Evolutionary conservation across 2,113 vertebrate genomes (phyloP).

Genomic region (Himantopus leucocephalus): DNA sequence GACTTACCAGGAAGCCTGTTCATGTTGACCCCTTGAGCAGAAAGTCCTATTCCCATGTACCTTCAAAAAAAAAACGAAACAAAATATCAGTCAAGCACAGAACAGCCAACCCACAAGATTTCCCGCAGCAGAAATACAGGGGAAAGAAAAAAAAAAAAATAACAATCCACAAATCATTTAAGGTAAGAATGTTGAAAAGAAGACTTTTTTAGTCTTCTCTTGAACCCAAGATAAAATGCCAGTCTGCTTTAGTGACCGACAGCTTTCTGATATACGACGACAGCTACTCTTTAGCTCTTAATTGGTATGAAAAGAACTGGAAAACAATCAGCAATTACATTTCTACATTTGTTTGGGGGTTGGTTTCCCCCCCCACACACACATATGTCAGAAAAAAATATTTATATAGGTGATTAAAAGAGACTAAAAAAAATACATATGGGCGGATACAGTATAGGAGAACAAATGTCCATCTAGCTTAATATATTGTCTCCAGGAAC

Average conservation of each 20-base stretch:
- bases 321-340: not conserved
- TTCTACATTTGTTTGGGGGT: not conserved
- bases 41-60: constrained; percentile 99
- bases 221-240: not conserved
- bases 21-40: constrained; percentile 99
- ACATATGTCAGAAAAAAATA: not conserved
- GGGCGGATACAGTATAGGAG: not conserved
- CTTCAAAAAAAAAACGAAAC: constrained; percentile 79
- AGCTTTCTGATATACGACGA: not conserved
- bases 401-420: not conserved
- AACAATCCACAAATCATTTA: not conserved
- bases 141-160: not conserved
- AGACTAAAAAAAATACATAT: not conserved
- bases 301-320: not conserved
- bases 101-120: not conserved
- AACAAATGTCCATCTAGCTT: not conserved
- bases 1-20: constrained; percentile 98
- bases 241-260: not conserved
- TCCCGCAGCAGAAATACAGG: not conserved
- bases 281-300: not conserved
- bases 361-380: no score
- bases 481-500: not conserved
- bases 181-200: not conserved
- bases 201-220: not conserved
- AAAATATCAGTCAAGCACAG: constrained; percentile 48